Evolutionary conservation across 2,113 vertebrate species (phyloP), one percentile per base, ranked within the genome.

Genomic region (Bucco capensis): DNA sequence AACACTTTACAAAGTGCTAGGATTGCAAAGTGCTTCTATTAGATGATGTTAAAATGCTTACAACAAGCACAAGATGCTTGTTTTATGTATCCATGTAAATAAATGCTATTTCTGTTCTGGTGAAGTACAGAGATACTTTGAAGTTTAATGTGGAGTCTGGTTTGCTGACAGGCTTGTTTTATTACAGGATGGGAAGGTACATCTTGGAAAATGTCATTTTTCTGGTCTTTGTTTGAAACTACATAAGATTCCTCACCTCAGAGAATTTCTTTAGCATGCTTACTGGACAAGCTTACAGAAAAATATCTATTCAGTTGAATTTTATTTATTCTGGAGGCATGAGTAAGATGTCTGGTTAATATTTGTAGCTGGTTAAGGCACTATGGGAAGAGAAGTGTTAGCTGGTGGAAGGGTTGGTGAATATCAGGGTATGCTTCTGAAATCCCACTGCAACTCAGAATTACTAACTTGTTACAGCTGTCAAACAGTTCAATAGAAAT

Each of bases 1-100:
- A 96, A 97, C 97, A 93, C 88, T 78, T 96, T 96, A 33, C 72
- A 33, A 65, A 94, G 86, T 61, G 74, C 89, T 72, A 90, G 79
- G 84, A 87, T 94, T 94, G 92, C 97, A 94, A 87, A 83, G 82
- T 88, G 80, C 86, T 88, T 96, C 86, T 96, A 86, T 96, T 98
- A 97, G 96, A 91, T 90, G 87, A 94, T 95, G 84, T 96, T 96
- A 96, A 97, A 93, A 94, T 73, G 40, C 47, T 69, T 90, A 56
- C 50, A 79, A 47, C 31, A 74, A 92, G 64, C 42, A 53, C 19
- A 67, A 74, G 71, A 64, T 86, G 15, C n/a, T 71, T 89, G 93
- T 93, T 93, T 86, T 77, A 21, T 64, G 65, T 91, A 72, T 81
- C 0, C 35, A 83, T 57, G 76, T 90, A 94, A 94, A 94, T 83